phyloP scores from a whole-genome alignment of 2,888 invertebrate genomes.

The Yponomeuta sedellus region DNA sequence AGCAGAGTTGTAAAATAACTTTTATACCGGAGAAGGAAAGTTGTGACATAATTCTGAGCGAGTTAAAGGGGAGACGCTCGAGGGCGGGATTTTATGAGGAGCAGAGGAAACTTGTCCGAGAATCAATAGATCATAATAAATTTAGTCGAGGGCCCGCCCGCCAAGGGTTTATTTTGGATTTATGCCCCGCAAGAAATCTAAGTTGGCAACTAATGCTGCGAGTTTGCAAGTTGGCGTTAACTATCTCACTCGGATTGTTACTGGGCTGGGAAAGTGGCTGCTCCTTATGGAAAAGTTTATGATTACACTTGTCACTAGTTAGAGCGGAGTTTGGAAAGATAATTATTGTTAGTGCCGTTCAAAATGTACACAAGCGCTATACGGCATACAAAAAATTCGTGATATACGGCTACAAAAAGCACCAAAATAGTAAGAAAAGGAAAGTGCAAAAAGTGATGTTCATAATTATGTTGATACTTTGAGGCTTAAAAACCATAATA shows the following conservation, averaged over 20 bases:
- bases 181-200: slow-evolving; percentile 5
- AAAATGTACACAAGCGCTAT: not conserved
- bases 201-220: slow-evolving; percentile 13
- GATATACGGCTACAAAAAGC: no score
- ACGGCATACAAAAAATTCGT: no score
- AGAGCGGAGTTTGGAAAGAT: not conserved
- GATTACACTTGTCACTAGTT: not conserved
- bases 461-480: no score
- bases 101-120: slow-evolving; percentile 25
- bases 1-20: slow-evolving; percentile 60
- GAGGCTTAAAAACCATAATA: no score
- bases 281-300: slow-evolving; percentile 1
- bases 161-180: slow-evolving; percentile 14
- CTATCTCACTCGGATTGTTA: slow-evolving; percentile 1
- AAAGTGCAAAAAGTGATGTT: no score
- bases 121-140: slow-evolving; percentile 62
- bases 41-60: slow-evolving; percentile 47
- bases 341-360: not conserved
- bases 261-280: not conserved
- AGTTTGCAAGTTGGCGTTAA: slow-evolving; percentile 4
- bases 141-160: slow-evolving; percentile 27
- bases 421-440: no score
- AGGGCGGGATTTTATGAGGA: slow-evolving; percentile 34
- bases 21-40: slow-evolving; percentile 34
- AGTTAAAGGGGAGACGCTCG: slow-evolving; percentile 28